phyloP scores from a whole-genome alignment of 2,113 vertebrate species.

The Prolemur simus region DNA sequence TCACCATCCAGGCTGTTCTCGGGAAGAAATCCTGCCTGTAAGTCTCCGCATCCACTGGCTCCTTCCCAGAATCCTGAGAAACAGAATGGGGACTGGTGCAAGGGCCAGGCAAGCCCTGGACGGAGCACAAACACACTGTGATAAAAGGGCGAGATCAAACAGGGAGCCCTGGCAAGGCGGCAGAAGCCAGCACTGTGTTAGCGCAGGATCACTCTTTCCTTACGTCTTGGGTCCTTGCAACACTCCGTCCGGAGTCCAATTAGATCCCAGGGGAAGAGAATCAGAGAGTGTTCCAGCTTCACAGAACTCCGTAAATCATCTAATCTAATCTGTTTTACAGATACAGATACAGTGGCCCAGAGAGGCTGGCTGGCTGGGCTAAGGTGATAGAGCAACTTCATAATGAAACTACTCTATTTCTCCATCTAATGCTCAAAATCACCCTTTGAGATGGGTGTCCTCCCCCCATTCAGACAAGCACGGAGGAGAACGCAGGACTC shows the following conservation, averaged over 20 bases:
- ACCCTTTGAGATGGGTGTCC: neutral
- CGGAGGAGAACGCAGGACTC: neutral
- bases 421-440: neutral
- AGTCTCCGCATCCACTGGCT: constrained; percentile 72
- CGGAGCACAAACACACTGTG: constrained; percentile 37
- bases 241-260: constrained; percentile 42
- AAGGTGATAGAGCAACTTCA: neutral
- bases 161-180: neutral
- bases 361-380: neutral
- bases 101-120: constrained; percentile 55
- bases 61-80: constrained; percentile 48
- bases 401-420: neutral
- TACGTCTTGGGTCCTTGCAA: constrained; percentile 56
- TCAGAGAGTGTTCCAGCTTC: constrained; percentile 35
- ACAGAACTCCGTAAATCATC: constrained; percentile 53
- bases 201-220: constrained; percentile 1
- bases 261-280: constrained; percentile 48
- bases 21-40: constrained; percentile 74
- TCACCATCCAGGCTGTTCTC: constrained; percentile 72
- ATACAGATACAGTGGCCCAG: constrained; percentile 46
- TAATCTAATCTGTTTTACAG: constrained; percentile 54
- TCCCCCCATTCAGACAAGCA: neutral
- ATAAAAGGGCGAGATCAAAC: constrained; percentile 69
- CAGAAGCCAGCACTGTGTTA: constrained; percentile 62
- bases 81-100: constrained; percentile 45